Conservation (phyloP, 1,140 invertebrate genomes). For the Trichonephila inaurata region DNA sequence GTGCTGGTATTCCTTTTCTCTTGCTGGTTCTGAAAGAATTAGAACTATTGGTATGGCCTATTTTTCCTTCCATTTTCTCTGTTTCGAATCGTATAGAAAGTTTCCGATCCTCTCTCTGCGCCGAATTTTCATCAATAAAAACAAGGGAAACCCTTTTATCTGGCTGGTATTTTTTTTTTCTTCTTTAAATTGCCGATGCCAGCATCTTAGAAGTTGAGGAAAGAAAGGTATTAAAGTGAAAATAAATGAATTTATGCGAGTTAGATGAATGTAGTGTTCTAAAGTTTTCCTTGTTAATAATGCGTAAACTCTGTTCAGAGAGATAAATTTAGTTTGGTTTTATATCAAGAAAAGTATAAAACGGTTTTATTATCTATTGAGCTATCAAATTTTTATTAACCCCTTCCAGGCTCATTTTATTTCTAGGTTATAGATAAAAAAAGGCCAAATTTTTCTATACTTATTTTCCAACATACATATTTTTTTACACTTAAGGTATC, state of each 20-base stretch:
- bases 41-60: constrained; percentile 58
- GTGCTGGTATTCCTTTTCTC: background rate
- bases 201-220: background rate
- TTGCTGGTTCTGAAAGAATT: constrained; percentile 59
- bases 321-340: too few relatives aligned
- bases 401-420: too few relatives aligned
- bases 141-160: constrained; percentile 1
- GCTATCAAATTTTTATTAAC: too few relatives aligned
- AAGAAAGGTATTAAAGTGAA: background rate
- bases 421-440: too few relatives aligned
- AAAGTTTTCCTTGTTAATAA: too few relatives aligned
- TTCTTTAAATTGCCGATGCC: background rate
- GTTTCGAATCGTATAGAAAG: background rate
- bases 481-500: too few relatives aligned
- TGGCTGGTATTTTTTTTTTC: background rate
- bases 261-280: too few relatives aligned
- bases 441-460: too few relatives aligned
- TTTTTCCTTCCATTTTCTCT: constrained; percentile 29
- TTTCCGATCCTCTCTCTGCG: background rate
- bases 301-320: too few relatives aligned
- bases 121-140: background rate
- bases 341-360: too few relatives aligned
- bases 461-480: too few relatives aligned
- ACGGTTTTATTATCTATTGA: too few relatives aligned
- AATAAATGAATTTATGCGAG: background rate